Evolutionary conservation across 2,797 vertebrate genomes (phyloP), one percentile per base, ranked within the genome.

Genomic region (Rhyacichthys aspro): DNA sequence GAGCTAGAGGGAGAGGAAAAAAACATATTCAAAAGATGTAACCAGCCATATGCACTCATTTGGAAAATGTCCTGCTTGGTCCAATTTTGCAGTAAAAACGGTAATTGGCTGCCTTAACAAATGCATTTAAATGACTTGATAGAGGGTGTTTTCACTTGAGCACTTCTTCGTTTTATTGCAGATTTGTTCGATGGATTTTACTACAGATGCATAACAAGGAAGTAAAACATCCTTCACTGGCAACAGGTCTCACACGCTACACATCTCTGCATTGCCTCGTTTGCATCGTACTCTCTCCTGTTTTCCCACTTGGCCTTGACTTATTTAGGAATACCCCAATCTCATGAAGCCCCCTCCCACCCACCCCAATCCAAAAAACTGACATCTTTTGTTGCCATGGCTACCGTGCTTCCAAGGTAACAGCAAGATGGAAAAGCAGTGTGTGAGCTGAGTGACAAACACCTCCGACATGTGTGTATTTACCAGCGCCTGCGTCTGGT

Each of bases 391-490:
- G 90, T 93, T 92, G 88, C 90, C 87, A 92, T 93, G 88, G 90
- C 85, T 85, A 92, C 92, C 56, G 76, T 81, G 89, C 90, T 91
- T 90, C 89, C 88, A 89, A 90, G 90, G 90, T 91, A 93, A 92
- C 92, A 88, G 90, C 88, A 83, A 90, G 86, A 88, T 61, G 39
- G 79, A 75, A 80, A 87, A 68, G 81, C 76, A 56, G 85, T 60
- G 83, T 90, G 90, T 90, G 90, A 90, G 90, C 86, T 41, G 89
- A 85, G 88, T 92, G 85, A 90, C 90, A 91, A 92, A 89, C 83
- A 90, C 86, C 83, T 86, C 62, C 58, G 52, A 83, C 83, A 67
- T 85, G 82, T 78, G 83, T 80, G 83, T 70, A 74, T 86, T 80
- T 82, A 76, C 73, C 66, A 63, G 76, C 45, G 14, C 32, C 11